Percentiles rank a stretch among this genome's conserved stretches.
These are phyloP conservation scores for Microctenopoma stevenorrisi DNA, from an alignment of 2,797 vertebrate genomes.

Conservation along the genomic window DNA sequence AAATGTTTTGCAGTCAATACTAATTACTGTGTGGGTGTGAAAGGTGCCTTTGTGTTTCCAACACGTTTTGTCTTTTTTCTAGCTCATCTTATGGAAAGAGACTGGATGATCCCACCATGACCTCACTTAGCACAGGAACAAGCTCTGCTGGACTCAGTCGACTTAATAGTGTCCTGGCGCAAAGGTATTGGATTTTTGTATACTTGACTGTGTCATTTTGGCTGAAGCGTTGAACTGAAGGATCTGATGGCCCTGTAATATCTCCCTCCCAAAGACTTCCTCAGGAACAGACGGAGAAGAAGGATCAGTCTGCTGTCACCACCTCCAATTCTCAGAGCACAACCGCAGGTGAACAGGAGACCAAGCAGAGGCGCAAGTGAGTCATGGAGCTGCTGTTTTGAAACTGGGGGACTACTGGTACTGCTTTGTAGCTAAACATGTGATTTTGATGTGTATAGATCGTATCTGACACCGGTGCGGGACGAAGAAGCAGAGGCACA, in stretches of 20 bases:
- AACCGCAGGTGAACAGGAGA: slow-evolving; percentile 78
- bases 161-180: slow-evolving; percentile 78
- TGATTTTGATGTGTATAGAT: slow-evolving; percentile 67
- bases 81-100: slow-evolving; percentile 87
- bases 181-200: slow-evolving; percentile 70
- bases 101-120: slow-evolving; percentile 82
- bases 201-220: not conserved
- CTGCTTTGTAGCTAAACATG: slow-evolving; percentile 1
- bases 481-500: slow-evolving; percentile 90
- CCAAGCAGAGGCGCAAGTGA: slow-evolving; percentile 88
- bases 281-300: slow-evolving; percentile 85
- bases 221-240: not conserved
- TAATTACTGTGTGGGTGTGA: slow-evolving; percentile 30
- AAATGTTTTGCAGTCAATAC: slow-evolving; percentile 39
- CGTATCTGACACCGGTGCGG: slow-evolving; percentile 88
- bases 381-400: slow-evolving; percentile 26
- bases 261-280: slow-evolving; percentile 71
- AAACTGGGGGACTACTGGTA: not conserved
- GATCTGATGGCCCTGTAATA: not conserved
- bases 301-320: slow-evolving; percentile 70
- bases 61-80: slow-evolving; percentile 35
- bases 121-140: slow-evolving; percentile 79
- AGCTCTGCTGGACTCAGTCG: slow-evolving; percentile 78
- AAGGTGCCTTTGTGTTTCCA: slow-evolving; percentile 45
- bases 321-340: slow-evolving; percentile 66